phyloP scores from a whole-genome alignment of 1,140 invertebrate species.

The Lasioglossum baleicum region DNA sequence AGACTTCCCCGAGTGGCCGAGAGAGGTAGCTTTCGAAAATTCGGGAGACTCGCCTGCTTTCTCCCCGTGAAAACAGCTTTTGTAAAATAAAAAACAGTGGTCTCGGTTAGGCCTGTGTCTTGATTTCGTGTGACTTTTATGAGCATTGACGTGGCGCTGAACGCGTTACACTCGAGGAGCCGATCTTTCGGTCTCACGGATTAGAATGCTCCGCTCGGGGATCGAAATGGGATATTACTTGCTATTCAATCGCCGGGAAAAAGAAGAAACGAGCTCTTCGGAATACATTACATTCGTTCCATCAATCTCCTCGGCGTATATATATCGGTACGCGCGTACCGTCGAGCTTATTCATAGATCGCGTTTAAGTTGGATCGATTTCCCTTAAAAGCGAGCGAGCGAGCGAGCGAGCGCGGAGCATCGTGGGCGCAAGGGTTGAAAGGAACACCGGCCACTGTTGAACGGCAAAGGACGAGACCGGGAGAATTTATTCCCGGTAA shows the following conservation, averaged over 20 bases:
- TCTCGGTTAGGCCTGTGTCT: too few species aligned
- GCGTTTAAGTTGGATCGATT: conserved; percentile 23
- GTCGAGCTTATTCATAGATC: conserved; percentile 23
- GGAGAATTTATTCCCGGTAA: conserved; percentile 55
- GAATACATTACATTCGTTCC: neutral
- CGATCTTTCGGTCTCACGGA: too few species aligned
- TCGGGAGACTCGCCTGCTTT: too few species aligned
- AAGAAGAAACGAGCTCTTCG: neutral
- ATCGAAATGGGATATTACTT: neutral
- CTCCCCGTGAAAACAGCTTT: too few species aligned
- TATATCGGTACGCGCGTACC: conserved; percentile 27
- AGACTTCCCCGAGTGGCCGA: too few species aligned
- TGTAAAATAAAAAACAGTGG: too few species aligned
- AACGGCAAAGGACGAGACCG: neutral
- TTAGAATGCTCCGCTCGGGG: too few species aligned
- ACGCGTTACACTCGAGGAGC: too few species aligned
- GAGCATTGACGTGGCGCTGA: too few species aligned
- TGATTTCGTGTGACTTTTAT: too few species aligned
- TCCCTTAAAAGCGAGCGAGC: neutral
- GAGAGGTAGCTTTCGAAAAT: too few species aligned
- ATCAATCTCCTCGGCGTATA: conserved; percentile 10
- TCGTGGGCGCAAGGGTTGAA: neutral
- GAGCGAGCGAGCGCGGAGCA: neutral
- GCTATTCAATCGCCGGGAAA: neutral
- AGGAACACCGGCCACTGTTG: neutral